Percentiles rank a stretch among this genome's conserved stretches.
These are phyloP conservation scores for Diadema setosum DNA, from an alignment of 35 echinoderm and acorn worm species.

Conservation along the genomic window DNA sequence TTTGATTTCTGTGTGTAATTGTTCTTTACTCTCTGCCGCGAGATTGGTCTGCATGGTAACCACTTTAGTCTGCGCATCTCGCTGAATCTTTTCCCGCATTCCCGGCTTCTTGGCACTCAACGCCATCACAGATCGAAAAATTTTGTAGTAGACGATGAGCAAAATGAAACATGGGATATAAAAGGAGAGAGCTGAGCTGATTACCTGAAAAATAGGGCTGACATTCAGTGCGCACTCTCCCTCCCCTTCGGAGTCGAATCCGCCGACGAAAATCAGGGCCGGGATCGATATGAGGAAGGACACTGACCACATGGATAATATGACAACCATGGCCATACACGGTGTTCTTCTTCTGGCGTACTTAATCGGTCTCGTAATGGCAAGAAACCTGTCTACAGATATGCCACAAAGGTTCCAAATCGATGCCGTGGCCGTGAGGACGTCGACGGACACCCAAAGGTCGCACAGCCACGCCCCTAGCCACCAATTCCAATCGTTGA, in stretches of 20 bases:
- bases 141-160: constrained; percentile 95
- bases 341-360: constrained; percentile 88
- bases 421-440: constrained; percentile 82
- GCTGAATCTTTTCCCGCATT: constrained; percentile 17
- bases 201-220: constrained; percentile 87
- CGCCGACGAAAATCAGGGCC: constrained; percentile 70
- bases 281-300: constrained; percentile 87
- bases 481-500: constrained; percentile 68
- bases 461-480: constrained; percentile 78
- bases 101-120: constrained; percentile 35
- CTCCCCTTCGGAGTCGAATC: constrained; percentile 40
- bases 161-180: constrained; percentile 95
- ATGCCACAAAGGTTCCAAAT: constrained; percentile 97
- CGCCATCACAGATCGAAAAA: constrained; percentile 85
- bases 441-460: constrained; percentile 87
- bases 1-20: constrained; percentile 21
- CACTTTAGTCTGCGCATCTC: constrained; percentile 8
- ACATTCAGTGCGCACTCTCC: constrained; percentile 76
- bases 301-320: constrained; percentile 73
- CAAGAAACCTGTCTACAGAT: constrained; percentile 86
- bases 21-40: neutral
- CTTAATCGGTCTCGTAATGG: constrained; percentile 85
- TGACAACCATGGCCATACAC: constrained; percentile 63
- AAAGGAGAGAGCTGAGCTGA: constrained; percentile 83
- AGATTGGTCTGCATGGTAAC: constrained; percentile 15